Percentiles rank a stretch among this genome's conserved stretches.
phyloP scores from a whole-genome alignment of 2,797 vertebrate genomes.

The Gouania willdenowi region DNA sequence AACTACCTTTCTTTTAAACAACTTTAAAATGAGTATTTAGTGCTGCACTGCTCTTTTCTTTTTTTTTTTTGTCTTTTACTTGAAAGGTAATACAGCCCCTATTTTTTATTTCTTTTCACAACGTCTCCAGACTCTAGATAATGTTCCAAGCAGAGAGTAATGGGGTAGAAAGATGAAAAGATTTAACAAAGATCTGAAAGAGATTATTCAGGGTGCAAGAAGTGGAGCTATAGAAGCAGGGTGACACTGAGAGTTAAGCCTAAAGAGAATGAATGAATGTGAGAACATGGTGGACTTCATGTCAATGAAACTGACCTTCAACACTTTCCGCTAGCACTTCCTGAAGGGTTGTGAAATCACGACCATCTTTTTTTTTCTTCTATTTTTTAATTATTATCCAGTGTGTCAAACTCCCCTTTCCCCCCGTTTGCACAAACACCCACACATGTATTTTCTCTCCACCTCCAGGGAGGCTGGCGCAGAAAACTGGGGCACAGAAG shows the following conservation, averaged over 20 bases:
- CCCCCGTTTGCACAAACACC: constrained; percentile 10
- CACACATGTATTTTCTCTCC: constrained; percentile 27
- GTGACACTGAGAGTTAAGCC: constrained; percentile 22
- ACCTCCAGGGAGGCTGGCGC: constrained; percentile 87
- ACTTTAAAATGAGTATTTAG: constrained; percentile 30
- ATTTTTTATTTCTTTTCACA: constrained; percentile 14
- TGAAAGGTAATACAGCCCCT: constrained; percentile 3
- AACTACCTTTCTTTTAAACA: constrained; percentile 7
- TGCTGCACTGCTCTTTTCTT: constrained; percentile 17
- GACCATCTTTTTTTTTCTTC: constrained; percentile 9
- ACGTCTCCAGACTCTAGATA: not conserved
- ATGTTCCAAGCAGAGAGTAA: constrained; percentile 11
- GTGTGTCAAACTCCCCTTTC: constrained; percentile 1
- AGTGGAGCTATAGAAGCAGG: constrained; percentile 10
- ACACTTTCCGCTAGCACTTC: not conserved
- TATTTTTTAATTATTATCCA: constrained; percentile 33
- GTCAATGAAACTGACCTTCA: constrained; percentile 1
- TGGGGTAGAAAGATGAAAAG: constrained; percentile 1
- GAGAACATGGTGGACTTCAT: constrained; percentile 1
- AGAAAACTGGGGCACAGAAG: constrained; percentile 94
- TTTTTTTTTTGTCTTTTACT: constrained; percentile 15
- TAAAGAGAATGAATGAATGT: constrained; percentile 8
- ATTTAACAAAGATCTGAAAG: constrained; percentile 6
- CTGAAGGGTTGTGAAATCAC: constrained; percentile 7
- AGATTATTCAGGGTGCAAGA: constrained; percentile 20